These are phyloP conservation scores for Drosophila helvetica DNA, from an alignment of 2,888 invertebrate species.

Conservation along the genomic window DNA sequence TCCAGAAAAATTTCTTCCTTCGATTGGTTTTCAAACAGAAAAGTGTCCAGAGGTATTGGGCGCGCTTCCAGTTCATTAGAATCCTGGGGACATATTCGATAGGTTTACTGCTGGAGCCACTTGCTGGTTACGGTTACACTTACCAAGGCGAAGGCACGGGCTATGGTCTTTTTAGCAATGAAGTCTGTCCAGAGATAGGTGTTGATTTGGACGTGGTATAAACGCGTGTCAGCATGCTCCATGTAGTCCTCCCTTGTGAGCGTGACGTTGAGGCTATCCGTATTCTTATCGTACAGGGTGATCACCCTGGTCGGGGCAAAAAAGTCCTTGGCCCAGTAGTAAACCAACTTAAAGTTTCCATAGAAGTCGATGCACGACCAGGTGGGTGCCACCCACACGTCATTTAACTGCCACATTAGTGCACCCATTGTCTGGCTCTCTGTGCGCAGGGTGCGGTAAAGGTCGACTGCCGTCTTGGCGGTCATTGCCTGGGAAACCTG, in stretches of 20 bases:
- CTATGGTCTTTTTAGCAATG: slow-evolving; percentile 75
- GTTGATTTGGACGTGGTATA: slow-evolving; percentile 85
- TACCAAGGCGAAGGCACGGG: slow-evolving; percentile 73
- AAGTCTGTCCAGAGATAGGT: slow-evolving; percentile 86
- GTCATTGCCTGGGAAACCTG: slow-evolving; percentile 96
- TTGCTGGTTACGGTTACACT: not conserved
- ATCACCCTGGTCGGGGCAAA: slow-evolving; percentile 91
- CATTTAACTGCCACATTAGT: slow-evolving; percentile 99
- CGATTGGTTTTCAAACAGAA: slow-evolving; percentile 46
- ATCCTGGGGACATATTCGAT: slow-evolving; percentile 48
- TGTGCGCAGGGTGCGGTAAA: slow-evolving; percentile 87
- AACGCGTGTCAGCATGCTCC: slow-evolving; percentile 82
- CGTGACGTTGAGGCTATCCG: slow-evolving; percentile 86
- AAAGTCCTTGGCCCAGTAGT: slow-evolving; percentile 93
- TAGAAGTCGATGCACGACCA: slow-evolving; percentile 93
- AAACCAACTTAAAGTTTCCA: slow-evolving; percentile 85
- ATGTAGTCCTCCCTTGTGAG: slow-evolving; percentile 87
- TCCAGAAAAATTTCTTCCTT: slow-evolving; percentile 72
- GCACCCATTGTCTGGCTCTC: slow-evolving; percentile 93
- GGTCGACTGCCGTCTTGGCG: slow-evolving; percentile 92
- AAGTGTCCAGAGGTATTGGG: slow-evolving; percentile 57
- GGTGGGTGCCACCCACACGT: slow-evolving; percentile 98
- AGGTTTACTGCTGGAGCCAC: too few relatives aligned
- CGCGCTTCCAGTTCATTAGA: slow-evolving; percentile 69
- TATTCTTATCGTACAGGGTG: slow-evolving; percentile 84